phyloP scores from a whole-genome alignment of 2,888 invertebrate genomes.

The Anaspis maculata region DNA sequence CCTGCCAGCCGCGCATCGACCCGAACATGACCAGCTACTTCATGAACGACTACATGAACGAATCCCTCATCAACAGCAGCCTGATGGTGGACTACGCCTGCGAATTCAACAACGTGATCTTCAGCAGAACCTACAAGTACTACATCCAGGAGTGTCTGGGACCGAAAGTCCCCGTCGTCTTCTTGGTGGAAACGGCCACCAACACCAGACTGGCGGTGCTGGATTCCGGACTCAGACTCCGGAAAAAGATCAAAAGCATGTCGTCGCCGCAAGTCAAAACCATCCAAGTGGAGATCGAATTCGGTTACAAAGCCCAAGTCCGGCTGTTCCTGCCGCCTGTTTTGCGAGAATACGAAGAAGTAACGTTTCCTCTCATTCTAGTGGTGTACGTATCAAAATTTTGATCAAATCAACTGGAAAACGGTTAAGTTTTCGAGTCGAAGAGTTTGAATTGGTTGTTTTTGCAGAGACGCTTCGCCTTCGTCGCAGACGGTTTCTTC shows the following conservation, averaged over 20 bases:
- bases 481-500: slow-evolving; percentile 80
- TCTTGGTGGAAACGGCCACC: slow-evolving; percentile 52
- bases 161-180: slow-evolving; percentile 60
- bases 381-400: slow-evolving; percentile 54
- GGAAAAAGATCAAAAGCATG: slow-evolving; percentile 54
- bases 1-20: slow-evolving; percentile 46
- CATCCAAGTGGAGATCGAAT: slow-evolving; percentile 54
- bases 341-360: slow-evolving; percentile 73
- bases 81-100: slow-evolving; percentile 37
- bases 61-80: slow-evolving; percentile 40
- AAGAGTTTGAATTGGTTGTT: neutral
- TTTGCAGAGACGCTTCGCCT: slow-evolving; percentile 64
- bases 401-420: slow-evolving; percentile 1
- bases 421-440: neutral
- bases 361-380: slow-evolving; percentile 71
- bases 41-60: slow-evolving; percentile 43
- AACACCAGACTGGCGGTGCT: slow-evolving; percentile 56
- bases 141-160: slow-evolving; percentile 74
- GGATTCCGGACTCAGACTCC: slow-evolving; percentile 59
- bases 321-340: slow-evolving; percentile 75
- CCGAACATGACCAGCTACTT: slow-evolving; percentile 27
- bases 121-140: slow-evolving; percentile 48
- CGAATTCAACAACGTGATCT: slow-evolving; percentile 56
- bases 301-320: slow-evolving; percentile 65
- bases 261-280: slow-evolving; percentile 70